A percentile compares a stretch with the other conserved stretches of the same genome.
phyloP scores from a whole-genome alignment of 1,140 invertebrate genomes.

The Lordiphosa collinella region DNA sequence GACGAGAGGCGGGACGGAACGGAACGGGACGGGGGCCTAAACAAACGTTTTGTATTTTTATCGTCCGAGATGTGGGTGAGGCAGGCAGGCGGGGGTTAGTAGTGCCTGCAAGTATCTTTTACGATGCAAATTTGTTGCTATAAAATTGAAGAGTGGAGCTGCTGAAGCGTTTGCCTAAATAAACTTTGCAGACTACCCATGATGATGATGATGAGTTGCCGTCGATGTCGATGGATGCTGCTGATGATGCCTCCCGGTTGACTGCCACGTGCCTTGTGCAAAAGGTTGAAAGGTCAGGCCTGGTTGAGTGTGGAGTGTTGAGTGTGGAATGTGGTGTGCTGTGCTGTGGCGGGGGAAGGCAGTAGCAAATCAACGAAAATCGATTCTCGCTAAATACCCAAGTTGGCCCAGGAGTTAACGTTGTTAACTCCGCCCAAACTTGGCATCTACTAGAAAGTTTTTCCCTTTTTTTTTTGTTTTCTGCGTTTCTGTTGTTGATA shows the following conservation, averaged over 20 bases:
- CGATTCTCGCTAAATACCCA: constrained; percentile 73
- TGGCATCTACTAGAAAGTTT: constrained; percentile 45
- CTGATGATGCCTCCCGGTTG: constrained; percentile 31
- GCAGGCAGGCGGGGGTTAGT: constrained; percentile 27
- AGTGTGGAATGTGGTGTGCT: background rate
- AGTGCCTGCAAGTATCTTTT: constrained; percentile 59
- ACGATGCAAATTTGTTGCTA: constrained; percentile 77
- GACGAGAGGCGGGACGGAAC: constrained; percentile 1
- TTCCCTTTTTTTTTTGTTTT: constrained; percentile 27
- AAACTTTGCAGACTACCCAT: constrained; percentile 70
- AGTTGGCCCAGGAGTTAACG: constrained; percentile 59
- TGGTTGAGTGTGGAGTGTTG: constrained; percentile 7
- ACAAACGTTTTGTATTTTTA: constrained; percentile 76
- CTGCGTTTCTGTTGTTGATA: constrained; percentile 26
- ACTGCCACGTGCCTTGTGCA: constrained; percentile 57
- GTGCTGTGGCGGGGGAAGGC: background rate
- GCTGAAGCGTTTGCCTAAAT: constrained; percentile 63
- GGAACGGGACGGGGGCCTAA: constrained; percentile 52
- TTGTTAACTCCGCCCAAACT: constrained; percentile 54
- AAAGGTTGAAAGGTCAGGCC: constrained; percentile 75
- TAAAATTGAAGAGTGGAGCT: constrained; percentile 75
- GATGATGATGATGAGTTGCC: constrained; percentile 63
- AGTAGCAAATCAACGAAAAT: constrained; percentile 67
- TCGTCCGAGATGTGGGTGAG: constrained; percentile 39
- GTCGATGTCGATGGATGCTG: constrained; percentile 38